Base-by-base conservation (phyloP, 2,797 vertebrate genomes). In the Mycteria americana region DNA sequence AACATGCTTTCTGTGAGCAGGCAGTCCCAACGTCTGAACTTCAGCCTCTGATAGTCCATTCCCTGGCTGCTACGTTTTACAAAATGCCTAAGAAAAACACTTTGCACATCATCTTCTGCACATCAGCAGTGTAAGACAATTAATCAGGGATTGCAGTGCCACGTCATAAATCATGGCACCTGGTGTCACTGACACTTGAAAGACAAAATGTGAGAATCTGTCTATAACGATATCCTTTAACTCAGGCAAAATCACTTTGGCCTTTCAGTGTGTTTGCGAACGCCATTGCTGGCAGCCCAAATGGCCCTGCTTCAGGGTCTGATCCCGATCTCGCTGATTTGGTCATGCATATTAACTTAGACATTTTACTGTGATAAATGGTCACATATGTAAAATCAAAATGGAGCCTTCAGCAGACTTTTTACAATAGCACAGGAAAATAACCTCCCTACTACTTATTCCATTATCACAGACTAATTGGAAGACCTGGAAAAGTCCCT, bases 91-190 rank as follows among this genome's bases (percentile, higher is more conserved):
- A 91, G 79, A 73, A 92, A 92, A 92, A 74, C 67, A 79, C 79
- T 86, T 86, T n/a, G 46, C 75, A 72, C 33, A 51, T 88, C 85
- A 87, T 85, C 81, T 83, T 78, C 84, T 67, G 65, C 88, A 93
- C 85, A 93, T 81, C 85, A 92, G 91, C 73, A 78, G 72, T 16
- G 43, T 51, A 60, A 93, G 75, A 64, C 76, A 87, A 93, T 95
- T 92, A 96, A 94, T 91, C 92, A 93, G 69, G 87, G 82, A 81
- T 88, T 86, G 89, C 63, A 50, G 89, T 76, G 76, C 91, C 85
- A 88, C 4, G 2, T 82, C 94, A 92, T 82, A 91, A 93, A 96
- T 95, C 92, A 62, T 5, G 45, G 67, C 73, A 84, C 54, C 67
- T 86, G 79, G 56, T 79, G 92, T 45, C 94, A 68, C 69, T 60